Conservation (phyloP, 92 coral and sea anemone genomes). For the Zoanthus sociatus region DNA sequence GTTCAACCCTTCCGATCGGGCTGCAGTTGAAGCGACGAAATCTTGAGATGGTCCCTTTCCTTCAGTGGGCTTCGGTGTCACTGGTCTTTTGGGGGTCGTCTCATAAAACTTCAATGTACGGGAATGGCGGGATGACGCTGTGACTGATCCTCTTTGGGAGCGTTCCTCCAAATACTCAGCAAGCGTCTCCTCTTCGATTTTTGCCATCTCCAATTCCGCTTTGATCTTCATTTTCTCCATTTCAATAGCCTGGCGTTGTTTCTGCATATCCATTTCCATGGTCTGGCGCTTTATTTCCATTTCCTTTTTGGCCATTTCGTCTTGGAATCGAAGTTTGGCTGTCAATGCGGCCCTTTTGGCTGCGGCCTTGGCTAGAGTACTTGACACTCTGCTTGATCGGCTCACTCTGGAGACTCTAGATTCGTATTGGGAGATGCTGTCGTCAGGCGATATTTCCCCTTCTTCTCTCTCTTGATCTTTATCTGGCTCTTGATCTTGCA, state of each 20-base stretch:
- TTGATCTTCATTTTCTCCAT: conserved; percentile 1
- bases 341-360: not conserved
- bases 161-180: conserved; percentile 2
- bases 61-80: conserved; percentile 10
- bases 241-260: not conserved
- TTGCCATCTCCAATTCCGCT: conserved; percentile 3
- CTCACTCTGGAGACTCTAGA: conserved; percentile 6
- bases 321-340: conserved; percentile 3
- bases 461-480: not conserved
- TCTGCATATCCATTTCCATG: conserved; percentile 4
- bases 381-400: not conserved
- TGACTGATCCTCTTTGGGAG: not conserved
- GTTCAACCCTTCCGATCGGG: conserved; percentile 26
- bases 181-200: not conserved
- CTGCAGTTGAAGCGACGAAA: conserved; percentile 18
- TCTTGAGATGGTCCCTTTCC: conserved; percentile 24
- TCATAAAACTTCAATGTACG: not conserved
- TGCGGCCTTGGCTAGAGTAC: not conserved
- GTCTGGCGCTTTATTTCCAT: not conserved
- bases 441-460: not conserved
- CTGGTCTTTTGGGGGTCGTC: not conserved
- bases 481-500: not conserved
- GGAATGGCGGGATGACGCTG: conserved; percentile 5
- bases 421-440: conserved; percentile 1
- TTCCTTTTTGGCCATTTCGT: not conserved